These are phyloP conservation scores for Mola mola DNA, from an alignment of 2,113 vertebrate species.

Conservation along the genomic window DNA sequence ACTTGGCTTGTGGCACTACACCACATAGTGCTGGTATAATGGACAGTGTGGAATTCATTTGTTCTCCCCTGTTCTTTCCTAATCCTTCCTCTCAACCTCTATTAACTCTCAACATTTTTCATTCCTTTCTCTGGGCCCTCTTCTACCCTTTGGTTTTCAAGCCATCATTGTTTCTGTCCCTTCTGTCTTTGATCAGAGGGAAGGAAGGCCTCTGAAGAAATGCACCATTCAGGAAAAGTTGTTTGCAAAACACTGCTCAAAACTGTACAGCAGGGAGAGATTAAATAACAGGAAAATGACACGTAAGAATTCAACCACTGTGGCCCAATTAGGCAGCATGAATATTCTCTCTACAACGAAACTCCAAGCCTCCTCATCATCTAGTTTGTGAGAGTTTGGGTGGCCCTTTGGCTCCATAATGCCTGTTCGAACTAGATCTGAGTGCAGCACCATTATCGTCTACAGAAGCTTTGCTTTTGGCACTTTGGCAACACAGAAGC, in stretches of 20 bases:
- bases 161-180: conserved; percentile 58
- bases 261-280: conserved; percentile 23
- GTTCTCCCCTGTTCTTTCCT: conserved; percentile 62
- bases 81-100: conserved; percentile 68
- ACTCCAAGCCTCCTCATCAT: conserved; percentile 31
- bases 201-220: conserved; percentile 31
- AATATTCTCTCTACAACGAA: conserved; percentile 35
- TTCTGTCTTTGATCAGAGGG: conserved; percentile 53
- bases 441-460: conserved; percentile 40
- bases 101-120: conserved; percentile 66
- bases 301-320: conserved; percentile 31
- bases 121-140: conserved; percentile 46
- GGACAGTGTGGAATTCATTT: conserved; percentile 69
- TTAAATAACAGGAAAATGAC: conserved; percentile 43
- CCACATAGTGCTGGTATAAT: conserved; percentile 54
- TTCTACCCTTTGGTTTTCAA: conserved; percentile 49
- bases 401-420: conserved; percentile 63
- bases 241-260: conserved; percentile 25
- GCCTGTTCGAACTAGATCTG: conserved; percentile 53
- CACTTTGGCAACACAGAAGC: conserved; percentile 36
- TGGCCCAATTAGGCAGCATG: conserved; percentile 54
- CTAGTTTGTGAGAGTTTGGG: conserved; percentile 53
- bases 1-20: conserved; percentile 67
- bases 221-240: conserved; percentile 37
- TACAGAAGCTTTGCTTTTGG: conserved; percentile 40